A percentile compares a stretch with the other conserved stretches of the same genome.
These are phyloP conservation scores for Drosophila leontia DNA, from an alignment of 1,140 invertebrate species.

Conservation along the genomic window DNA sequence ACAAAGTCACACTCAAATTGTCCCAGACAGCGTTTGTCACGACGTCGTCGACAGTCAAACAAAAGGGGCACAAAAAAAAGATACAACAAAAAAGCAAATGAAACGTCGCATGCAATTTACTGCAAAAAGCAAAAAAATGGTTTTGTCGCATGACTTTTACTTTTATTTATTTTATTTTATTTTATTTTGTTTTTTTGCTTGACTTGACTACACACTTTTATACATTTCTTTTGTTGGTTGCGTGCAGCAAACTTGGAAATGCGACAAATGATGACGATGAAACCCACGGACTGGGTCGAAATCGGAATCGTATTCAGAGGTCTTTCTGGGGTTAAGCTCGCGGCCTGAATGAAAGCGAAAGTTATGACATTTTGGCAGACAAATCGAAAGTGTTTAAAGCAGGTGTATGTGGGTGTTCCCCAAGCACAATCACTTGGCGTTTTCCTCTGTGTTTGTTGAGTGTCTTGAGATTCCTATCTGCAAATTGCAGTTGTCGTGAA, in stretches of 20 bases:
- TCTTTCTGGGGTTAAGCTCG: slow-evolving; percentile 37
- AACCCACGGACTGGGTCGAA: slow-evolving; percentile 36
- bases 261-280: slow-evolving; percentile 30
- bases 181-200: slow-evolving; percentile 38
- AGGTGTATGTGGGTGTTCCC: slow-evolving; percentile 20
- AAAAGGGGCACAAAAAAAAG: slow-evolving; percentile 50
- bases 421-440: slow-evolving; percentile 1
- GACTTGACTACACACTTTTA: slow-evolving; percentile 12
- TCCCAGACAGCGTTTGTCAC: slow-evolving; percentile 72
- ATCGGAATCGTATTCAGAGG: slow-evolving; percentile 12
- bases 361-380: slow-evolving; percentile 75
- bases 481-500: slow-evolving; percentile 66
- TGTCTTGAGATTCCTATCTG: slow-evolving; percentile 46
- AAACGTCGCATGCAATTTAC: slow-evolving; percentile 75
- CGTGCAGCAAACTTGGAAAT: slow-evolving; percentile 67
- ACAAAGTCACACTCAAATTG: slow-evolving; percentile 59
- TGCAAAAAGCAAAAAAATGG: slow-evolving; percentile 51
- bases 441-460: slow-evolving; percentile 1
- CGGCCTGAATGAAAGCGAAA: slow-evolving; percentile 66
- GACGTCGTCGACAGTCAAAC: slow-evolving; percentile 54
- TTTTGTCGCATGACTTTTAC: slow-evolving; percentile 75
- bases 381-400: slow-evolving; percentile 62
- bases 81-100: slow-evolving; percentile 28
- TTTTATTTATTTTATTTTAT: slow-evolving; percentile 48
- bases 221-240: slow-evolving; percentile 48